Evolutionary conservation across 2,797 vertebrate species (phyloP).

Genomic region (Peromyscus melanophrys): DNA sequence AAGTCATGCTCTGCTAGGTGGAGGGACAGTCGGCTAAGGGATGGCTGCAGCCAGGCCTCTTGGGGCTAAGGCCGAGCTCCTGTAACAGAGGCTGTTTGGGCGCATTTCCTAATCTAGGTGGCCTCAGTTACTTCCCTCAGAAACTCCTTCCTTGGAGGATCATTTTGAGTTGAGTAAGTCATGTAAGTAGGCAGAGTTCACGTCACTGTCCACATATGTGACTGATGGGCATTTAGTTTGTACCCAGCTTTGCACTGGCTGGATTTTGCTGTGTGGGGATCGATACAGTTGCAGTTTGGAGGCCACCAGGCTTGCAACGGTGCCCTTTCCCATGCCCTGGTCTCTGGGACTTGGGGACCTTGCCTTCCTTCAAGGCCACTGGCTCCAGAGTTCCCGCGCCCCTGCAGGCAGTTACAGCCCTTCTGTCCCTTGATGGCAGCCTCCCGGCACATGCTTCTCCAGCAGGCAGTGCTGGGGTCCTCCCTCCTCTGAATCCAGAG

Average conservation of each 20-base stretch:
- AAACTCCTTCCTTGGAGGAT: background rate
- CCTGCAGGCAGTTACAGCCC: accelerated
- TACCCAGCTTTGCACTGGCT: background rate
- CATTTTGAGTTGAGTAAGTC: background rate
- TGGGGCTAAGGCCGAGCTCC: background rate
- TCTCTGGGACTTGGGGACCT: background rate
- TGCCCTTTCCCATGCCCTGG: background rate
- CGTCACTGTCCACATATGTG: background rate
- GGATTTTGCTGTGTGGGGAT: accelerated
- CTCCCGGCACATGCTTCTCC: background rate
- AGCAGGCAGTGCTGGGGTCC: background rate
- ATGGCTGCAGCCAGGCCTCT: background rate
- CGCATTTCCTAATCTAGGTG: background rate
- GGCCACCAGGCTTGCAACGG: background rate
- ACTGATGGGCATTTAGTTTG: accelerated
- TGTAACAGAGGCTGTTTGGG: accelerated
- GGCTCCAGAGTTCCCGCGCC: background rate
- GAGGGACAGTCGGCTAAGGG: background rate
- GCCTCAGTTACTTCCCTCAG: background rate
- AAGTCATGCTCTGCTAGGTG: accelerated
- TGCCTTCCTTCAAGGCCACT: background rate
- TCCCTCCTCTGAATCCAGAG: too few species aligned
- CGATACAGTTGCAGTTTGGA: accelerated
- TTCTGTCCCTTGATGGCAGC: background rate
- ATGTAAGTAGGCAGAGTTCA: accelerated